phyloP scores from a whole-genome alignment of 2,797 vertebrate genomes.

The Chaetophractus vellerosus region DNA sequence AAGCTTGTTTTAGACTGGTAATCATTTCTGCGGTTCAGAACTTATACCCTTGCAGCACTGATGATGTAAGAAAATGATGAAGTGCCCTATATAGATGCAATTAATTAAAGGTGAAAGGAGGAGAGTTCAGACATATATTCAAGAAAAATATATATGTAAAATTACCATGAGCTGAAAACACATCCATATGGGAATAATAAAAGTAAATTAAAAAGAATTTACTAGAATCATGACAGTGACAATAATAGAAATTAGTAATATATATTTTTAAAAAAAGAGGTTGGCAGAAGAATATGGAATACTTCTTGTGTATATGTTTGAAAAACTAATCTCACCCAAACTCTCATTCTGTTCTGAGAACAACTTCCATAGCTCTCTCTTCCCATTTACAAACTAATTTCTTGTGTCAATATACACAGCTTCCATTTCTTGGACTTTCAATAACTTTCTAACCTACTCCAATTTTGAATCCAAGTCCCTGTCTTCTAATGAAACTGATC shows the following conservation, averaged over 20 bases:
- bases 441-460: not conserved
- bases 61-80: not conserved
- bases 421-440: not conserved
- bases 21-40: not conserved
- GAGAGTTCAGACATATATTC: not conserved
- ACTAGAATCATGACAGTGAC: not conserved
- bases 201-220: not conserved
- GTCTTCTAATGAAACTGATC: rapidly evolving
- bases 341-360: not conserved
- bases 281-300: not conserved
- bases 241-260: not conserved
- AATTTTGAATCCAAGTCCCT: not conserved
- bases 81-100: not conserved
- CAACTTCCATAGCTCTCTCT: not conserved
- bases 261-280: not conserved
- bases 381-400: not conserved
- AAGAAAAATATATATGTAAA: not conserved
- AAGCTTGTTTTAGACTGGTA: not conserved
- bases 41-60: not conserved
- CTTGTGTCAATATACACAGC: not conserved
- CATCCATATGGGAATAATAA: not conserved
- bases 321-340: not conserved
- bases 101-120: not conserved
- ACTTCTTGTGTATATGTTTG: not conserved
- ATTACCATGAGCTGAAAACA: not conserved